Percentiles rank a stretch among this genome's conserved stretches.
Conservation (phyloP, 2,113 vertebrate species). For the Manacus vitellinus region DNA sequence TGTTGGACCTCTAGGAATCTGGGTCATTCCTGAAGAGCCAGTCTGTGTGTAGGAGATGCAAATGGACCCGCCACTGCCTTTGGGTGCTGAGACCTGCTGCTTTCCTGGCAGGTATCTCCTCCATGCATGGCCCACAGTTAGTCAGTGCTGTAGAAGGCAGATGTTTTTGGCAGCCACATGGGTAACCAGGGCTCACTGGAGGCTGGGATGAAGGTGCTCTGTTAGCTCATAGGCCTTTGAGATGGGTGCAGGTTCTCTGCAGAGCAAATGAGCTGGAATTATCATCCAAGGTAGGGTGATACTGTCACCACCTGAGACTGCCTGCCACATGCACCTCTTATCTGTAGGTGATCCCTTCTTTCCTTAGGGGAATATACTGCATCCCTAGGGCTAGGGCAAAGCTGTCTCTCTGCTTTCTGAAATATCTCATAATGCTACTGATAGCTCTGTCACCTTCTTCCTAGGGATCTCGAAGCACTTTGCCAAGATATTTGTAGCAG, state of each 20-base stretch:
- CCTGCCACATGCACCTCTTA: background rate
- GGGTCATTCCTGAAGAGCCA: background rate
- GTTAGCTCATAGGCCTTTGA: background rate
- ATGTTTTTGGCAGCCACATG: background rate
- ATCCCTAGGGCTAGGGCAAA: conserved; percentile 9
- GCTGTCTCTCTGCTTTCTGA: conserved; percentile 18
- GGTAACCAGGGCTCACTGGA: background rate
- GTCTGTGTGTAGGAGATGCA: background rate
- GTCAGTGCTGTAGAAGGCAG: background rate
- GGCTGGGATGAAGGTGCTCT: background rate
- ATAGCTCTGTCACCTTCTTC: conserved; percentile 37
- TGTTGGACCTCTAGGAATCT: background rate
- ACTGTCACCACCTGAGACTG: background rate
- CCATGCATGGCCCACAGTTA: background rate
- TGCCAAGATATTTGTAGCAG: conserved; percentile 18
- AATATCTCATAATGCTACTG: background rate
- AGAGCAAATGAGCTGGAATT: background rate
- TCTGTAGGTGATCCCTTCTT: background rate
- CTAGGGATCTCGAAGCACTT: conserved; percentile 61
- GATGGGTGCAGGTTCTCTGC: background rate
- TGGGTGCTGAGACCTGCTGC: background rate
- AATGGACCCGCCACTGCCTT: background rate
- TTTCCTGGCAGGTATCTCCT: background rate
- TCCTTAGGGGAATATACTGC: background rate
- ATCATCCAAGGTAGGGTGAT: background rate